Percentiles rank a stretch among this genome's conserved stretches.
Evolutionary conservation across 2,797 vertebrate species (phyloP).

Genomic region (Borostomias antarcticus): DNA sequence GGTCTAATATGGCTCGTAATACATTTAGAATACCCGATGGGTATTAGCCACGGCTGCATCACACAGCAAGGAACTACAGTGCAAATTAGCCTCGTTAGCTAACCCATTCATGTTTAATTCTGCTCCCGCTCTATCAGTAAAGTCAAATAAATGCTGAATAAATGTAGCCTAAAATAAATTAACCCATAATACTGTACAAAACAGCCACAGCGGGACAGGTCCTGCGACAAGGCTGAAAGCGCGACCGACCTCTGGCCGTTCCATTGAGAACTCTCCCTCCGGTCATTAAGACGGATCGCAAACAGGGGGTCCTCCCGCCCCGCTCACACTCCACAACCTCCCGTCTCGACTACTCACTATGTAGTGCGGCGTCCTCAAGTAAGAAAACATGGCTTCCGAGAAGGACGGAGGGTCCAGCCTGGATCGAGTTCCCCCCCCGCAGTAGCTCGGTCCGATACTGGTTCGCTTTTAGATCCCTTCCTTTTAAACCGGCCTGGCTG

Average conservation of each 20-base stretch:
- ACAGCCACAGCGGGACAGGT: neutral
- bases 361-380: constrained; percentile 65
- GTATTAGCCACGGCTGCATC: too few relatives aligned
- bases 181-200: neutral
- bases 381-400: constrained; percentile 67
- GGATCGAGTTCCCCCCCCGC: constrained; percentile 2
- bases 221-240: too few relatives aligned
- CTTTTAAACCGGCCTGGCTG: neutral
- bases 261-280: neutral
- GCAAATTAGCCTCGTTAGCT: too few relatives aligned
- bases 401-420: accelerated
- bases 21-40: too few relatives aligned
- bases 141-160: neutral
- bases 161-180: too few relatives aligned
- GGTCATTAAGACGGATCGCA: too few relatives aligned
- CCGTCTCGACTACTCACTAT: constrained; percentile 61
- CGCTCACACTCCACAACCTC: neutral
- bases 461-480: neutral
- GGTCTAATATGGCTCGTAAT: too few relatives aligned
- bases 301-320: too few relatives aligned
- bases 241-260: neutral
- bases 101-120: too few relatives aligned
- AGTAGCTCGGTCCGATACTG: constrained; percentile 20
- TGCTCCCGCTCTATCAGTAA: too few relatives aligned
- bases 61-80: too few relatives aligned